phyloP scores from a whole-genome alignment of 1,140 invertebrate species.

The Drosophila pandora region DNA sequence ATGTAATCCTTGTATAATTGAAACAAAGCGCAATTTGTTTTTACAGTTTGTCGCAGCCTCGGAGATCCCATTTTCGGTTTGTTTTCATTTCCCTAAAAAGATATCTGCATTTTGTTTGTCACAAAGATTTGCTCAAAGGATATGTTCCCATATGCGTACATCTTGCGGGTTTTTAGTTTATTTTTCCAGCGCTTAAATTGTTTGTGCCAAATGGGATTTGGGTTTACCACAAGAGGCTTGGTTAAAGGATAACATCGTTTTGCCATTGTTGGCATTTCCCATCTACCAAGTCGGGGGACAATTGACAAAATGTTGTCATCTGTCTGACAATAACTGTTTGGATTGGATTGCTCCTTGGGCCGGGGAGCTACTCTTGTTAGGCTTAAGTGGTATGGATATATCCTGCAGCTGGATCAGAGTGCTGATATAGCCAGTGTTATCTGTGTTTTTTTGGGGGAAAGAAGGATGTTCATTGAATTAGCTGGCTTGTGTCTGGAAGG shows the following conservation, averaged over 20 bases:
- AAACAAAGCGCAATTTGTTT: constrained; percentile 80
- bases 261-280: constrained; percentile 63
- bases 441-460: not conserved
- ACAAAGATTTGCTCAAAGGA: constrained; percentile 75
- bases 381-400: constrained; percentile 25
- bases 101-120: constrained; percentile 49
- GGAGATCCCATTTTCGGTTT: constrained; percentile 76
- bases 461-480: constrained; percentile 20
- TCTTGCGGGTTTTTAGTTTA: constrained; percentile 63
- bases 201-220: constrained; percentile 78
- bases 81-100: constrained; percentile 72
- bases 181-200: constrained; percentile 77
- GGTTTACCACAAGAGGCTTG: constrained; percentile 76
- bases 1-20: constrained; percentile 81
- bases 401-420: constrained; percentile 40
- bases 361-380: constrained; percentile 20
- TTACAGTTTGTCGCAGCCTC: constrained; percentile 81
- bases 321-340: constrained; percentile 59
- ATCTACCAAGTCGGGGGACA: constrained; percentile 44
- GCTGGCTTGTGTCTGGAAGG: not conserved
- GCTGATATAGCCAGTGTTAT: constrained; percentile 40
- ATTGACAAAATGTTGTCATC: constrained; percentile 67
- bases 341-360: constrained; percentile 11
- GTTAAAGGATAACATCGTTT: constrained; percentile 82
- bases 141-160: constrained; percentile 64